Evolutionary conservation across 2,888 invertebrate genomes (phyloP).

Genomic region (Unio pictorum): DNA sequence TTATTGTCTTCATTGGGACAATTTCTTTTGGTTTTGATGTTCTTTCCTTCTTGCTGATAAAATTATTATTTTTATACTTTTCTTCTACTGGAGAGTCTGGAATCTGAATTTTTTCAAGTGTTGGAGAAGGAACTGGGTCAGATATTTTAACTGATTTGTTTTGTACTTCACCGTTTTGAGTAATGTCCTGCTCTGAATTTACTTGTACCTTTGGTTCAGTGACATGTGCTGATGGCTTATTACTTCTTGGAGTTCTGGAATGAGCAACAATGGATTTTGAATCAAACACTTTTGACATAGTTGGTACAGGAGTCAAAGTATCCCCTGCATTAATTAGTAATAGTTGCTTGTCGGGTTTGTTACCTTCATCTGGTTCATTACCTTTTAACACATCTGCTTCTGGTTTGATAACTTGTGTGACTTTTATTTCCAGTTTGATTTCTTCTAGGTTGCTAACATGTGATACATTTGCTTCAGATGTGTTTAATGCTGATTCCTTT

Average conservation of each 20-base stretch:
- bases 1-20: conserved; percentile 33
- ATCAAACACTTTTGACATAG: conserved; percentile 28
- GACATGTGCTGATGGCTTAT: too few relatives aligned
- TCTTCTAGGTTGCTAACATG: not conserved
- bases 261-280: conserved; percentile 17
- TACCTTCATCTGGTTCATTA: too few relatives aligned
- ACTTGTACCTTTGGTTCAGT: too few relatives aligned
- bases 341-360: too few relatives aligned
- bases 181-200: too few relatives aligned
- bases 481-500: not conserved
- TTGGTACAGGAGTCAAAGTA: conserved; percentile 12
- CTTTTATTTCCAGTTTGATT: not conserved
- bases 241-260: too few relatives aligned
- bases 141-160: too few relatives aligned
- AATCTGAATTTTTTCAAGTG: not conserved
- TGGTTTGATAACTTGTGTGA: conserved; percentile 1
- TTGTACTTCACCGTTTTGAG: too few relatives aligned
- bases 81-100: conserved; percentile 3
- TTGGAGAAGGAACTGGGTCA: conserved; percentile 1
- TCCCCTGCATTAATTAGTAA: not conserved
- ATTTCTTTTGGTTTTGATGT: conserved; percentile 1
- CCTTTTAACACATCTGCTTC: too few relatives aligned
- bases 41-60: conserved; percentile 1
- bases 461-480: not conserved
- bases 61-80: conserved; percentile 2